A percentile compares a stretch with the other conserved stretches of the same genome.
These are phyloP conservation scores for Seriola aureovittata DNA, from an alignment of 2,113 vertebrate genomes.

Conservation along the genomic window DNA sequence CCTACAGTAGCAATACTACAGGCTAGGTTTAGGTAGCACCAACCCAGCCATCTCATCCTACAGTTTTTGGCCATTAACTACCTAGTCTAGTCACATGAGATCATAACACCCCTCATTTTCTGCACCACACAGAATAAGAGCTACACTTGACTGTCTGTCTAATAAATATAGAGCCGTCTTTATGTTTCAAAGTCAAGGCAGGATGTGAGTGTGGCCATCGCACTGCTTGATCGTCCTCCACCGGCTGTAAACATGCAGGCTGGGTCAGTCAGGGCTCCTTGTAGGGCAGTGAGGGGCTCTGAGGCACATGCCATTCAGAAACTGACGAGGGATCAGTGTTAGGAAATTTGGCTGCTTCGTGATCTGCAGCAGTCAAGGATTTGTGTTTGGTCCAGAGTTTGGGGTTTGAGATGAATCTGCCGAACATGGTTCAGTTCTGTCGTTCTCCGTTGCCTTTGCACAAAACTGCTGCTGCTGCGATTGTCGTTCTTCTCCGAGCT, in stretches of 20 bases:
- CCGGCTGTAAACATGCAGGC: slow-evolving; percentile 43
- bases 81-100: slow-evolving; percentile 36
- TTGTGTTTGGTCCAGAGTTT: slow-evolving; percentile 40
- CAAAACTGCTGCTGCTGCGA: slow-evolving; percentile 38
- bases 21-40: slow-evolving; percentile 20
- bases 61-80: slow-evolving; percentile 13
- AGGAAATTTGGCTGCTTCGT: slow-evolving; percentile 10
- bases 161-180: slow-evolving; percentile 18
- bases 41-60: slow-evolving; percentile 12
- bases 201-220: background rate
- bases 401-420: slow-evolving; percentile 21
- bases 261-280: slow-evolving; percentile 40
- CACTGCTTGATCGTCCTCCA: slow-evolving; percentile 8
- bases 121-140: slow-evolving; percentile 17
- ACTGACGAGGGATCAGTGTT: slow-evolving; percentile 33
- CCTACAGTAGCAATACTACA: slow-evolving; percentile 33
- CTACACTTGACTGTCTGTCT: background rate
- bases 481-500: slow-evolving; percentile 2
- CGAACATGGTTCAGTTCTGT: slow-evolving; percentile 38
- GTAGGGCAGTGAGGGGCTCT: slow-evolving; percentile 62
- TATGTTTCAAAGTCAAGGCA: slow-evolving; percentile 25
- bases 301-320: slow-evolving; percentile 51
- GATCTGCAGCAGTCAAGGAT: slow-evolving; percentile 51
- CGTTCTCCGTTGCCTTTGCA: slow-evolving; percentile 3
- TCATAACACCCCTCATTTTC: slow-evolving; percentile 7